Conservation (phyloP, 37 sponge, comb jelly and placozoan genomes). For the Axinella damicornis region DNA sequence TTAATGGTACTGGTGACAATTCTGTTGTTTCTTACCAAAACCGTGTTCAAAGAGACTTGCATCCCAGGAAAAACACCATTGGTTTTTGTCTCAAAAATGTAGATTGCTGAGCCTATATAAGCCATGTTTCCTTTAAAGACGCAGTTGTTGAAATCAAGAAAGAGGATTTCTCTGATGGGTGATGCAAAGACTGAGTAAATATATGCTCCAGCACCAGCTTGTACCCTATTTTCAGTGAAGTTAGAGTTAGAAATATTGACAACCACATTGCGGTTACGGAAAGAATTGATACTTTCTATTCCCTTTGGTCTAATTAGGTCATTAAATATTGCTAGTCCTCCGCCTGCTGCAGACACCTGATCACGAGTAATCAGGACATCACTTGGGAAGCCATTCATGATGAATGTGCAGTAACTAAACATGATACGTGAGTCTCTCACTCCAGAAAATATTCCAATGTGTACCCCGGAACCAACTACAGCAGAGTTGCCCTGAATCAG, state of each 20-base stretch:
- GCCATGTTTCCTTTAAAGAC: neutral
- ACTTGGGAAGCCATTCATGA: neutral
- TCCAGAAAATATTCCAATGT: constrained; percentile 11
- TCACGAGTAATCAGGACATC: too few relatives aligned
- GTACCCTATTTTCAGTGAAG: neutral
- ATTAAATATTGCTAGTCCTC: too few relatives aligned
- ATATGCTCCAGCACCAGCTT: neutral
- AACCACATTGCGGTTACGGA: neutral
- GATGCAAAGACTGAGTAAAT: neutral
- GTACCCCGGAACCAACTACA: neutral
- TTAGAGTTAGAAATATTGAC: neutral
- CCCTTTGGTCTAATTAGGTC: too few relatives aligned
- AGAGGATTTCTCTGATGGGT: neutral
- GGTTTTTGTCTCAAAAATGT: neutral
- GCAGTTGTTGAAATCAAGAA: neutral
- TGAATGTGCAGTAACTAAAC: constrained; percentile 23
- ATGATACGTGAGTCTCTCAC: neutral
- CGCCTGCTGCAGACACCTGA: too few relatives aligned
- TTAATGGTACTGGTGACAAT: neutral
- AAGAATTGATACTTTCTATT: neutral
- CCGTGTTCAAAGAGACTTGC: neutral
- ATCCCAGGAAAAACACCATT: neutral
- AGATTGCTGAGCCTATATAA: neutral
- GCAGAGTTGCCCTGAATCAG: constrained; percentile 19
- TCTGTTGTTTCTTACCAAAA: neutral